Evolutionary conservation across 2,888 invertebrate species (phyloP), one percentile per base, ranked within the genome.

Genomic region (Exocentrus adspersus): DNA sequence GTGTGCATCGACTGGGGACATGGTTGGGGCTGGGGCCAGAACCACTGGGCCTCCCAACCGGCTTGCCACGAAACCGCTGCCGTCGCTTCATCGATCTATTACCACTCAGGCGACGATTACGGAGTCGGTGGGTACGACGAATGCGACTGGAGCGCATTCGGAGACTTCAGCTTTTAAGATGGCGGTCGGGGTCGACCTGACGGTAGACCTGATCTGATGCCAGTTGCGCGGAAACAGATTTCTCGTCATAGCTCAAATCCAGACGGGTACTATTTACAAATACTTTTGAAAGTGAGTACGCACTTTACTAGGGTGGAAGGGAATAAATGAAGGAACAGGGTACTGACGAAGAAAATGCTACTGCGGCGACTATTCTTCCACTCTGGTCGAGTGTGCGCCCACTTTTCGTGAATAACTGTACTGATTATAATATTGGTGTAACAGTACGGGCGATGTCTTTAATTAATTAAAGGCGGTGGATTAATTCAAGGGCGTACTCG

Each of bases 11-110:
- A 80, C 67, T 91, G 91, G 91, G 91, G 91, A 2, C 90, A 91
- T 73, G 91, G 91, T 48, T 90, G 90, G 90, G 91, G 91, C 1
- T 91, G 90, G 90, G 89, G 89, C 59, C 89, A 89, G 73, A 60
- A 60, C 17, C 17, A 61, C 19, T 59, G 60, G 48, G 62, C 64
- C 7, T 64, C 72, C 10, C 68, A 64, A 37, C 85, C 86, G 51
- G 89, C 87, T 14, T 85, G 88, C 2, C 88, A 88, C 78, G 89
- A 89, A 59, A 87, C 88, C 0, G 87, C 88, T 0, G 87, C 88
- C 0, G 83, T 83, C 61, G 87, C 89, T 3, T 10, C 57, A 65
- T 87, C 89, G 0, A 84, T 87, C 62, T 81, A 80, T 67, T 82
- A 80, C 65, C 78, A 81, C 67, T 70, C 78, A 37, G 75, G 78